Base-by-base conservation (phyloP, 2,888 invertebrate genomes). In the Nasonovia ribisnigri region DNA sequence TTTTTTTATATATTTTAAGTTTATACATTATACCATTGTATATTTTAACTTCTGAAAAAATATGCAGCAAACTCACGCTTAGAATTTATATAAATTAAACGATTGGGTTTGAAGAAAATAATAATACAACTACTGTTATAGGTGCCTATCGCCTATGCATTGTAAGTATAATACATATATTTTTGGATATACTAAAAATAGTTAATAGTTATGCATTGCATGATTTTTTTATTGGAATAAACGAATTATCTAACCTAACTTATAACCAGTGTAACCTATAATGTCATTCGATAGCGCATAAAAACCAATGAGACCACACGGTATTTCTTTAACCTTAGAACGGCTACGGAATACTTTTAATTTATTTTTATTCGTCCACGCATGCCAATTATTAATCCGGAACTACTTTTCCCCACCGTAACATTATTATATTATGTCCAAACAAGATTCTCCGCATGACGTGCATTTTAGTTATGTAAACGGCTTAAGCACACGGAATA, bases 401-500 rank as follows among this genome's bases (percentile, higher is more conserved):
- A 67, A 90, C 77, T 51, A 51, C 90, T 90, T 90, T 90, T 90
- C 77, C 90, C 77, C 90, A 26, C 48, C 42, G 6, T 20, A 10
- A 13, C 20, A 67, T n/a, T 67, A 67, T 36, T 20, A 36, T 67
- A 67, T 67, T 67, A 67, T 67, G 42, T 29, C 36, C 46, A 46
- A n/a, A 67, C 67, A n/a, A 36, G 90, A 90, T 90, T 90, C 88
- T 46, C 46, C 86, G 46, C 20, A 6, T 51, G 89, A n/a, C 89
- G 60, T 43, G 36, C n/a, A 60, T 67, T 90, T 48, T 90, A 29
- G 16, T 90, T 77, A 77, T 26, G 77, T 77, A 90, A 89, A 46
- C 60, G 42, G n/a, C 24, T 13, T 36, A 46, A 90, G 77, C 13
- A 90, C 36, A 6, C 90, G 77, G 77, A 90, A 67, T 67, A 67